Evolutionary conservation across 1,140 invertebrate species (phyloP).

Genomic region (Diabrotica undecimpunctata): DNA sequence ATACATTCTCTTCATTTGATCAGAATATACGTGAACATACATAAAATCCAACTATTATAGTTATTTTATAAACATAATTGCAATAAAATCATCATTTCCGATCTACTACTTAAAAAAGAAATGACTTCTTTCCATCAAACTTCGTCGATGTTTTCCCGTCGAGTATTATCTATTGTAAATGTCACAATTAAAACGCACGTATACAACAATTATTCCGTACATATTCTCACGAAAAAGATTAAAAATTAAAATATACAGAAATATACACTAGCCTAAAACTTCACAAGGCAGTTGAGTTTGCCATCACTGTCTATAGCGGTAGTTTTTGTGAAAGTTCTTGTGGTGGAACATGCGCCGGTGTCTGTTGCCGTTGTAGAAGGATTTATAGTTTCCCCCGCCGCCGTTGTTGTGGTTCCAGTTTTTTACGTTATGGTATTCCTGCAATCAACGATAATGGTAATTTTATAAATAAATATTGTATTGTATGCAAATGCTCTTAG

Average conservation of each 20-base stretch:
- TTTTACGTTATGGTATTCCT: slow-evolving; percentile 45
- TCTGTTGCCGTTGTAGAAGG: slow-evolving; percentile 36
- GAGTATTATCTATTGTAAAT: no score
- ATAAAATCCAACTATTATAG: no score
- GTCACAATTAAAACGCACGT: no score
- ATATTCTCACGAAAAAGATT: background rate
- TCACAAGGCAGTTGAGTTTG: background rate
- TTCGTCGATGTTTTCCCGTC: no score
- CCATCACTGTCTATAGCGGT: slow-evolving; percentile 36
- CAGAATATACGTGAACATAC: no score
- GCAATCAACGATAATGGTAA: slow-evolving; percentile 19
- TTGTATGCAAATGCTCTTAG: no score
- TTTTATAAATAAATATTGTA: slow-evolving; percentile 1
- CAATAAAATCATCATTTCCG: no score
- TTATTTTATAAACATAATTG: no score
- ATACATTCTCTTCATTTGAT: no score
- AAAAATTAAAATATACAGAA: slow-evolving; percentile 18
- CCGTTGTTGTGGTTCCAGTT: slow-evolving; percentile 41
- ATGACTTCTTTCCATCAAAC: no score
- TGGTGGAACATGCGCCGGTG: slow-evolving; percentile 42
- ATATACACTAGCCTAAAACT: slow-evolving; percentile 8
- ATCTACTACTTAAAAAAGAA: no score
- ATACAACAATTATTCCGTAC: no score
- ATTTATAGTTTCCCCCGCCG: slow-evolving; percentile 29
- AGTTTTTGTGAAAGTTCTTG: slow-evolving; percentile 41